Percentiles rank a stretch among this genome's conserved stretches.
These are phyloP conservation scores for Nibea albiflora DNA, from an alignment of 2,113 vertebrate genomes.

Conservation along the genomic window DNA sequence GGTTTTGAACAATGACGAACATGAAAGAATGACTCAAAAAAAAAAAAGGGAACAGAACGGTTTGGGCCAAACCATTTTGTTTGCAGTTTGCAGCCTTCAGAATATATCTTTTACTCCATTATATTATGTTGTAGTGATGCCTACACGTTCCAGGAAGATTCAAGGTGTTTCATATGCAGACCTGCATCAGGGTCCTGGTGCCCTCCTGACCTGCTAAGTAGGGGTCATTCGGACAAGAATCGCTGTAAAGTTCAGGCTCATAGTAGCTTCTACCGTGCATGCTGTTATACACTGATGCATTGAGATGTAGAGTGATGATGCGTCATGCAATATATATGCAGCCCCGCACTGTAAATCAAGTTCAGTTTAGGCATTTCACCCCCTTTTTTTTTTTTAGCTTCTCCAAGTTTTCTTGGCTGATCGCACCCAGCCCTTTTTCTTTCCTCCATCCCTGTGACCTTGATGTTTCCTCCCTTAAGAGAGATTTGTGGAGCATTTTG, in stretches of 20 bases:
- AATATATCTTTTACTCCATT: not conserved
- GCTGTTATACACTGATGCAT: not conserved
- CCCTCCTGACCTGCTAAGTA: not conserved
- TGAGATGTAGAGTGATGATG: not conserved
- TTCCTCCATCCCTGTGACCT: not conserved
- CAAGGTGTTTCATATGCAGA: not conserved
- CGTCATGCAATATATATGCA: not conserved
- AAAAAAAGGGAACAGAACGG: not conserved
- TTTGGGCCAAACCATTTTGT: no score
- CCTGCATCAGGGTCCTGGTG: not conserved
- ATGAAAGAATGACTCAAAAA: not conserved
- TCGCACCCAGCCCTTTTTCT: not conserved
- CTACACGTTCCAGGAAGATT: not conserved
- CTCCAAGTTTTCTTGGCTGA: not conserved
- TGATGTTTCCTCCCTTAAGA: slow-evolving; percentile 3
- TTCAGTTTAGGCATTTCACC: not conserved
- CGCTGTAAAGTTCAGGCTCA: not conserved
- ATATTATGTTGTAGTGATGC: not conserved
- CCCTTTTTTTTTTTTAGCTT: not conserved
- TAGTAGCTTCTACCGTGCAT: not conserved
- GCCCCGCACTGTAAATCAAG: not conserved
- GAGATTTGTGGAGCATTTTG: not conserved
- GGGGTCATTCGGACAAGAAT: not conserved
- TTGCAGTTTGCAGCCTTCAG: no score
- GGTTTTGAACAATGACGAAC: not conserved